Evolutionary conservation across 1,140 invertebrate genomes (phyloP), one percentile per base, ranked within the genome.

Genomic region (Sitodiplosis mosellana): DNA sequence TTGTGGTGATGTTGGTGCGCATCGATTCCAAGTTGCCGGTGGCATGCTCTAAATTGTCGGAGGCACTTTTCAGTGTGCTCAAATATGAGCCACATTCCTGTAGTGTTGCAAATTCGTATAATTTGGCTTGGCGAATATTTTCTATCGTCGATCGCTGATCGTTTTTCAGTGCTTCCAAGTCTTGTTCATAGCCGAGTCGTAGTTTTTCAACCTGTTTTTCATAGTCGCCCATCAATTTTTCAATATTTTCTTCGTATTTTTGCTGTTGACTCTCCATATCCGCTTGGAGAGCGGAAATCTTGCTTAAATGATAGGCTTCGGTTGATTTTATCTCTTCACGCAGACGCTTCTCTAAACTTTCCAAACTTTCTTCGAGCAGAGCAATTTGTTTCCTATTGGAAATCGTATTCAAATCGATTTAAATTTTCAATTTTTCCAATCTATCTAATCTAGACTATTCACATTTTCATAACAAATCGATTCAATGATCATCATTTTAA

Each of bases 301-400:
- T 70, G 1, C 61, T 57, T 2, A 53, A 51, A 48, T 64, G 64
- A 27, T 58, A 56, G 19, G 60, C 54, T 1, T 55, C 47, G 2
- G 64, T 14, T 5, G 58, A 57, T 27, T 54, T 53, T 15, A 69
- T 55, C 47, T 70, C 69, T 4, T 48, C 46, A 48, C 65, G 64
- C 3, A 70, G 51, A 8, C 68, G 61, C 44, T 60, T 56, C 50
- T 72, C 69, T 0, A 69, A 49, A 1, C 58, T 56, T 18, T 58
- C 54, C 42, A 62, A 51, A 27, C 65, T 64, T 41, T 68, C 59
- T 52, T 70, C 69, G 11, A 70, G 44, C 0, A 69, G 54, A 42
- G 57, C 54, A 1, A 71, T 52, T 56, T 70, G 69, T 53, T 72
- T 72, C 49, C 69, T 70, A 42, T 22, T 52, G 22, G 4, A 42